Evolutionary conservation across 2,888 invertebrate species (phyloP).

Genomic region (Chydorus sphaericus): DNA sequence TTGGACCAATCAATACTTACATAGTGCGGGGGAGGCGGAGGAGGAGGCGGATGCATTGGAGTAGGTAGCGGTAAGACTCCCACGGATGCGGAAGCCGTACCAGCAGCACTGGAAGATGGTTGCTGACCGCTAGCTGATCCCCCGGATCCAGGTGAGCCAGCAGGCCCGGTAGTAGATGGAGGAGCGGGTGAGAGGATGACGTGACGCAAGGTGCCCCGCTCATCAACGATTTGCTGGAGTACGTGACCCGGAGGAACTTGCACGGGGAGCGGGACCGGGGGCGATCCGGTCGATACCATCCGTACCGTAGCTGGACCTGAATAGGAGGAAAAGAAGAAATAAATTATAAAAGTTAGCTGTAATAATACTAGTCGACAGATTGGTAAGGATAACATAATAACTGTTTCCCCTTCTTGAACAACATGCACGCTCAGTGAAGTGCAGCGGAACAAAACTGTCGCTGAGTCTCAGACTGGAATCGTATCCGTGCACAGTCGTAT

Average conservation of each 20-base stretch:
- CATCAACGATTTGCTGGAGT: constrained; percentile 83
- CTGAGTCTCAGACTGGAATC: too few species aligned
- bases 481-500: too few species aligned
- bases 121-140: background rate
- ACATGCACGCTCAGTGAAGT: too few species aligned
- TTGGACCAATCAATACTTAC: constrained; percentile 10
- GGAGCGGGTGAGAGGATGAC: constrained; percentile 61
- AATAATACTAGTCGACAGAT: too few species aligned
- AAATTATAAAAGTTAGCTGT: too few species aligned
- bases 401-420: too few species aligned
- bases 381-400: too few species aligned
- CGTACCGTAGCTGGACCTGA: constrained; percentile 70
- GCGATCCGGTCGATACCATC: constrained; percentile 65
- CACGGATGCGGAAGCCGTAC: constrained; percentile 17
- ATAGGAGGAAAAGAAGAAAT: too few species aligned
- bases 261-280: constrained; percentile 71
- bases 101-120: constrained; percentile 35
- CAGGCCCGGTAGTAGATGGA: constrained; percentile 16
- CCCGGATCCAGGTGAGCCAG: constrained; percentile 17
- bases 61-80: constrained; percentile 15
- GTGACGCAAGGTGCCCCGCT: constrained; percentile 72
- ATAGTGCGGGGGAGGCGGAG: constrained; percentile 15
- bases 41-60: constrained; percentile 10
- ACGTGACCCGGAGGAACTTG: constrained; percentile 83
- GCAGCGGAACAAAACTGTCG: too few species aligned